These are phyloP conservation scores for Leucoptera coffeella DNA, from an alignment of 2,888 invertebrate species.

Conservation along the genomic window DNA sequence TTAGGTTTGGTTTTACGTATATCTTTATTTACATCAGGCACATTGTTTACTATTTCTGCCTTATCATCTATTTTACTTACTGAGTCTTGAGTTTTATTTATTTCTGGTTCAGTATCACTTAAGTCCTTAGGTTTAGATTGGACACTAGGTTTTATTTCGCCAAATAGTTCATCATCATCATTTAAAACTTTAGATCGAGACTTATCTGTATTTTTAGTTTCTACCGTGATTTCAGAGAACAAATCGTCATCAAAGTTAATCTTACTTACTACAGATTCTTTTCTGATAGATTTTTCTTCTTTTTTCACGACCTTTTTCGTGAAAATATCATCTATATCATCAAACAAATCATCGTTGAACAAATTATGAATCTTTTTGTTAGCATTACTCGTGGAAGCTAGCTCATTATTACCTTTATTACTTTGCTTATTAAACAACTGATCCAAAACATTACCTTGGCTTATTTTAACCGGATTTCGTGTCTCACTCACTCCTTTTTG, in stretches of 20 bases:
- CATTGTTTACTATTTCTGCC: background rate
- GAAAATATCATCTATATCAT: constrained; percentile 41
- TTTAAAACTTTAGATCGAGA: no score
- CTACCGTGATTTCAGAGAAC: background rate
- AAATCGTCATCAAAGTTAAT: constrained; percentile 19
- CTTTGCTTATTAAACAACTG: constrained; percentile 6
- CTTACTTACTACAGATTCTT: constrained; percentile 6
- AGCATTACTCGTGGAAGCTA: constrained; percentile 8
- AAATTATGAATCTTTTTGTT: constrained; percentile 20
- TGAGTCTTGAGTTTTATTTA: no score
- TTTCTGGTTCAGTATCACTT: background rate
- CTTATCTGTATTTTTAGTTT: background rate
- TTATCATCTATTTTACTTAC: no score
- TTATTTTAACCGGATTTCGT: no score
- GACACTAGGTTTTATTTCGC: background rate
- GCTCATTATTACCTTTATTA: constrained; percentile 6
- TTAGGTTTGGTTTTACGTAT: constrained; percentile 1
- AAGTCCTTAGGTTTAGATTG: background rate
- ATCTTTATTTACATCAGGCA: background rate
- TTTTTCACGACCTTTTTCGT: constrained; percentile 15
- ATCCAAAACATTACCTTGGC: no score
- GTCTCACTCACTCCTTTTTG: no score
- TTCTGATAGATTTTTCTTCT: constrained; percentile 6
- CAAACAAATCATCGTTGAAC: constrained; percentile 34
- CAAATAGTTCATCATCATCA: constrained; percentile 1